These are phyloP conservation scores for Bufo bufo DNA, from an alignment of 2,113 vertebrate species.

Conservation along the genomic window DNA sequence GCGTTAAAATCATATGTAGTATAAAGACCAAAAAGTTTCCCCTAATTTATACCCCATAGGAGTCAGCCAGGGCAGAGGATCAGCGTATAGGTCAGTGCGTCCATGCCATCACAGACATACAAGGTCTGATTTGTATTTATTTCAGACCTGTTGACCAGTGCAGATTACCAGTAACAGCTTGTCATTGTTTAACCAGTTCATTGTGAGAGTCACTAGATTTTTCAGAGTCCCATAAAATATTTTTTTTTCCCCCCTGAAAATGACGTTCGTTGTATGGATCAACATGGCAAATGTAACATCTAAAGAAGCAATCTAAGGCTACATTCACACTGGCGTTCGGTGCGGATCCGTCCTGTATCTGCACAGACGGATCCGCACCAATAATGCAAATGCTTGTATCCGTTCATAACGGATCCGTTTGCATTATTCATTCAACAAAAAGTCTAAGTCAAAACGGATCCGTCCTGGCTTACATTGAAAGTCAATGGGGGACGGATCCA, in stretches of 20 bases:
- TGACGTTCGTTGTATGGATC: background rate
- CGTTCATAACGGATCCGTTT: no score
- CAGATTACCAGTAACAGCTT: background rate
- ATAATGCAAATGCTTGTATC: no score
- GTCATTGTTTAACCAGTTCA: slow-evolving; percentile 10
- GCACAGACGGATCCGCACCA: no score
- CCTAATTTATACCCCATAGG: background rate
- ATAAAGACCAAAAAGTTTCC: background rate
- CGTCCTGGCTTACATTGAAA: no score
- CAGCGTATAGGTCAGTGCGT: background rate
- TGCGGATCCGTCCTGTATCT: no score
- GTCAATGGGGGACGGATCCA: no score
- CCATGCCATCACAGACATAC: background rate
- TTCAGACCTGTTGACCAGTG: slow-evolving; percentile 36
- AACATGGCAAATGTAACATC: background rate
- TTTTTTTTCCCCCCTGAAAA: background rate
- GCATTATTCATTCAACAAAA: no score
- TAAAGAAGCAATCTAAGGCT: background rate
- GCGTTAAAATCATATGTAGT: background rate
- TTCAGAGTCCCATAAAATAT: background rate
- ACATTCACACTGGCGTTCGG: no score
- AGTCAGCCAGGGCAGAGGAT: background rate
- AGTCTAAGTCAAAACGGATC: no score
- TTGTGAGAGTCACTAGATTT: background rate
- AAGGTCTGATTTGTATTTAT: slow-evolving; percentile 35